These are phyloP conservation scores for Sebastes paucispinis DNA, from an alignment of 2,797 vertebrate genomes.

Conservation along the genomic window DNA sequence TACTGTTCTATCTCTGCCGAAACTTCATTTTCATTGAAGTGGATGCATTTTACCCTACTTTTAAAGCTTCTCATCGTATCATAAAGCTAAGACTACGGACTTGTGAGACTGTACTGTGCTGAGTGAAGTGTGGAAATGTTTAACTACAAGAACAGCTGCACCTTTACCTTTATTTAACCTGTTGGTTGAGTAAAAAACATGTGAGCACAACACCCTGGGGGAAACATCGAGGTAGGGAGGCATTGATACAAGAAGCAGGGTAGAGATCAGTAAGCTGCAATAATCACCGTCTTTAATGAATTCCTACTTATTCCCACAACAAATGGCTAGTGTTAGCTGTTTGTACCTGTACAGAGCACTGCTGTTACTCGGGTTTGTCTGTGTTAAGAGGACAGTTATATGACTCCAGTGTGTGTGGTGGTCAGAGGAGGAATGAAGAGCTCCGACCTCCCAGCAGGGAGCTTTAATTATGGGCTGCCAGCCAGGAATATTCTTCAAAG, in stretches of 20 bases:
- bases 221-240: background rate
- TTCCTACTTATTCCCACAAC: background rate
- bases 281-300: background rate
- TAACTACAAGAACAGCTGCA: too few species aligned
- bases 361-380: background rate
- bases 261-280: background rate
- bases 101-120: background rate
- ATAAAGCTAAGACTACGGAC: too few species aligned
- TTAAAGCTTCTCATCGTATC: too few species aligned
- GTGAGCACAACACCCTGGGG: background rate
- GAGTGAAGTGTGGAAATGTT: background rate
- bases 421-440: background rate
- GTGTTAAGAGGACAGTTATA: background rate
- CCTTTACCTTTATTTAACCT: background rate
- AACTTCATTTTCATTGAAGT: too few species aligned
- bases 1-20: too few species aligned
- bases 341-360: background rate
- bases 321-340: too few species aligned
- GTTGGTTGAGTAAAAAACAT: background rate
- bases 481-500: background rate
- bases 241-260: background rate
- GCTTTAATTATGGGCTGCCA: slow-evolving; percentile 4
- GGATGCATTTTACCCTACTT: too few species aligned
- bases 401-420: background rate
- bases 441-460: background rate